Conservation (phyloP, 2,888 invertebrate species). For the Eugnorisma glareosa region DNA sequence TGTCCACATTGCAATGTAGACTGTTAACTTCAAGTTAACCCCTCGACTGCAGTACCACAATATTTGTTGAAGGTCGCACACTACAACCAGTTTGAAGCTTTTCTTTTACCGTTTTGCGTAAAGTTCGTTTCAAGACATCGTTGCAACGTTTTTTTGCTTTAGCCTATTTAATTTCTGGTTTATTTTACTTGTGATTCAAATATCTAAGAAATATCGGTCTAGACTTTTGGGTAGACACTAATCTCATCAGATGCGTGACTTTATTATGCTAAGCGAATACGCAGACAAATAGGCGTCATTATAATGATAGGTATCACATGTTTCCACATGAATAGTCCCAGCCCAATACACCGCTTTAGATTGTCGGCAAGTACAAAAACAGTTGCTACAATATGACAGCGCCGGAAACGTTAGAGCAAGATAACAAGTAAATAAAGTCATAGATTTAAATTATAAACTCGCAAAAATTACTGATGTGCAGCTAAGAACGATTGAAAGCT, state of each 20-base stretch:
- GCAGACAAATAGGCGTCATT: constrained; percentile 47
- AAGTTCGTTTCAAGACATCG: constrained; percentile 36
- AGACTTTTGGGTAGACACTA: not conserved
- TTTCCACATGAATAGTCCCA: constrained; percentile 31
- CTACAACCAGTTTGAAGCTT: constrained; percentile 57
- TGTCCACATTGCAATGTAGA: constrained; percentile 30
- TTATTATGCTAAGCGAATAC: constrained; percentile 35
- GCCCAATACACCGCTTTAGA: constrained; percentile 40
- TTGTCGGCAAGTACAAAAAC: constrained; percentile 41
- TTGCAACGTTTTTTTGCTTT: not conserved
- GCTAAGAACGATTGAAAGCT: constrained; percentile 10
- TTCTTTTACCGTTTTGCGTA: constrained; percentile 67
- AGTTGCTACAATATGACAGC: constrained; percentile 41
- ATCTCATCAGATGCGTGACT: not conserved
- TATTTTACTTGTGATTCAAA: not conserved
- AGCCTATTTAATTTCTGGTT: not conserved
- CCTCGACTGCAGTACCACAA: constrained; percentile 51
- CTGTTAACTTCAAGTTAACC: constrained; percentile 43
- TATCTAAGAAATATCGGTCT: not conserved
- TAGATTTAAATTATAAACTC: constrained; percentile 24
- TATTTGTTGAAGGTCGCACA: constrained; percentile 77
- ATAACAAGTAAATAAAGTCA: constrained; percentile 27
- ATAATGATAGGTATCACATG: constrained; percentile 38
- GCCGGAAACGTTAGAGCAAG: constrained; percentile 48
- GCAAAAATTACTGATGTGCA: constrained; percentile 36